Base-by-base conservation (phyloP, 2,113 vertebrate species). In the Sylvia atricapilla region DNA sequence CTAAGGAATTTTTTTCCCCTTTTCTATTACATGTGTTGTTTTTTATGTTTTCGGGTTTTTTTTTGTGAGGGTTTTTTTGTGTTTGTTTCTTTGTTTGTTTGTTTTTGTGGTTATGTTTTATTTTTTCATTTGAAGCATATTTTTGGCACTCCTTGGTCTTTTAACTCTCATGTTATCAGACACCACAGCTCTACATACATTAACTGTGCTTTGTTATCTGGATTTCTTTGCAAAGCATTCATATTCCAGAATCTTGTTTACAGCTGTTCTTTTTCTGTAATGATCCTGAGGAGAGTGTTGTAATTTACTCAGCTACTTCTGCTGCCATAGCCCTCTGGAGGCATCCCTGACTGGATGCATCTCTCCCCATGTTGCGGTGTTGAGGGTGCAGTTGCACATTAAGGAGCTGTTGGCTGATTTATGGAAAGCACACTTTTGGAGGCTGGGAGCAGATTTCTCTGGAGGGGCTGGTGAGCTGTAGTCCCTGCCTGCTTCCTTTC, bases 311-410 rank as follows among this genome's bases (percentile, higher is more conserved):
- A 35, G 41, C 43, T 43, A 2, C 55, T 88, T 89, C 68, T 89
- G 81, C 89, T 62, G 64, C 49, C 8, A 2, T 28, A 47, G 83
- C 18, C 3, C 44, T 89, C 84, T 0, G 0, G 50, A 63, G 78
- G 73, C 66, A 27, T 43, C 50, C 39, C 43, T 39, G 35, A 11
- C 0, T 20, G 7, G 7, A 30, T 35, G 50, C n/a, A 8, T 80
- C 3, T 2, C 66, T 84, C 39, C 74, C 31, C 9, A 1, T 2
- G 44, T 6, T 56, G 62, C 0, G 0, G 13, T 49, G 68, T 14
- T 37, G 46, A 20, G 55, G 37, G 59, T 43, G 80, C 83, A 27
- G 56, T 6, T 74, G 49, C 72, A 46, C 35, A 4, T 52, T 81
- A 76, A 63, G 55, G 68, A 89, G n/a, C 62, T 89, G 62, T 64